Evolutionary conservation across 2,888 invertebrate species (phyloP), one percentile per base, ranked within the genome.

Genomic region (Chrysolina oricalcia): DNA sequence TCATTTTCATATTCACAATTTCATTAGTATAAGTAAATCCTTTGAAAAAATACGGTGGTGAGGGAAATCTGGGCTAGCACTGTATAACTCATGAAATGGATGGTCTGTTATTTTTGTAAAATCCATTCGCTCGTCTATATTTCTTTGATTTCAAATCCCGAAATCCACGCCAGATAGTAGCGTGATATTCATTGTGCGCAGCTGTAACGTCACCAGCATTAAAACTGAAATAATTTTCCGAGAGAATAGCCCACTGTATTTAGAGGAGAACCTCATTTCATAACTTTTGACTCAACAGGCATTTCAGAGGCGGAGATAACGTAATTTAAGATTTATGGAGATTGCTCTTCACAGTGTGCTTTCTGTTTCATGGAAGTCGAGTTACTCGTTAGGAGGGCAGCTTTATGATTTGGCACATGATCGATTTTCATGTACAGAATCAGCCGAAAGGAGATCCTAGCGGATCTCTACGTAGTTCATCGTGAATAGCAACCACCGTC

Each of bases 211-310:
- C 59, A 59, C 35, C 27, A 59, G 59, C 59, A 59, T 59, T n/a
- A 59, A 59, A 35, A 59, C 10, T 59, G 59, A 27, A 59, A 59
- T 59, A 13, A 59, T 56, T 56, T 27, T n/a, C n/a, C 13, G 23
- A 35, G 35, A 10, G 35, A 35, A 59, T 59, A n/a, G 59, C 59
- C 59, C 59, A 59, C 59, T 15, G 15, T 59, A 35, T 59, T 59
- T 27, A 35, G 59, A 27, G 27, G 17, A 9, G n/a, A 13, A 46
- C 46, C 6, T 46, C 59, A 35, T 59, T 35, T 6, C 59, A 2
- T 4, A 35, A 59, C 59, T 59, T 59, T 59, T 27, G n/a, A 59
- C 59, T 59, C 59, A 59, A 59, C 59, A 59, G 59, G 59, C 59
- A n/a, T 27, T 59, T n/a, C 59, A 27, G 15, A 27, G 59, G 59